Evolutionary conservation across 2,888 invertebrate species (phyloP).

Genomic region (Itoplectis maculator): DNA sequence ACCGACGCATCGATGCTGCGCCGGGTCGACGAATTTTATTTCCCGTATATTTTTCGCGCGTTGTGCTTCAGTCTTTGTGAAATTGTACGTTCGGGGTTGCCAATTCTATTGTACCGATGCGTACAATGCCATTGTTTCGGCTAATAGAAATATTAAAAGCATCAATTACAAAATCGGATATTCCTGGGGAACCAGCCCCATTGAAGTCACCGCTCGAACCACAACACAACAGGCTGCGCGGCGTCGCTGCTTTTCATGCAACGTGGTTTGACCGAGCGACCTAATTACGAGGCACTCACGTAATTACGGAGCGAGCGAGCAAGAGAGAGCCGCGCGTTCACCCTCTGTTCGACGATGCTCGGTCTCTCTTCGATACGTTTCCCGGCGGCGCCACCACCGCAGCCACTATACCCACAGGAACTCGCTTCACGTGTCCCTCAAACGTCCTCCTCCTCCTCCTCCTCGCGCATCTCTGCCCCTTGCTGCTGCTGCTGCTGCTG

Average conservation of each 20-base stretch:
- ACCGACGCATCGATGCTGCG: no score
- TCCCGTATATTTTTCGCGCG: no score
- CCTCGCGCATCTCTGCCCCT: background rate
- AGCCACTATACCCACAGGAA: constrained; percentile 36
- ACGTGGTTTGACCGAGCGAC: constrained; percentile 70
- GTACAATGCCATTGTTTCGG: constrained; percentile 1
- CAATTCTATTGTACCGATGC: background rate
- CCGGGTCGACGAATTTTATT: no score
- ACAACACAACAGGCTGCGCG: constrained; percentile 30
- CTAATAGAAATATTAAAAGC: constrained; percentile 25
- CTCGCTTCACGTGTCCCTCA: constrained; percentile 43
- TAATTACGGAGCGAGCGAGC: constrained; percentile 61
- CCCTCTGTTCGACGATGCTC: constrained; percentile 13
- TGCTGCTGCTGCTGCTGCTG: no score
- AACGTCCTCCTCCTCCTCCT: constrained; percentile 12
- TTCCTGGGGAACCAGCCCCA: constrained; percentile 20
- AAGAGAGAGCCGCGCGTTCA: background rate
- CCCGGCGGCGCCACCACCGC: background rate
- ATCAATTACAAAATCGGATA: constrained; percentile 31
- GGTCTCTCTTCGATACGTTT: constrained; percentile 30
- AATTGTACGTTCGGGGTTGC: background rate
- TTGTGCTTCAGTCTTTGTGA: background rate
- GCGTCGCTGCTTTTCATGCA: constrained; percentile 51
- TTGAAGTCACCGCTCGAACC: constrained; percentile 24
- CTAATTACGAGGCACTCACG: constrained; percentile 69